These are phyloP conservation scores for Drosophila hamatofila DNA, from an alignment of 2,888 invertebrate genomes.

Conservation along the genomic window DNA sequence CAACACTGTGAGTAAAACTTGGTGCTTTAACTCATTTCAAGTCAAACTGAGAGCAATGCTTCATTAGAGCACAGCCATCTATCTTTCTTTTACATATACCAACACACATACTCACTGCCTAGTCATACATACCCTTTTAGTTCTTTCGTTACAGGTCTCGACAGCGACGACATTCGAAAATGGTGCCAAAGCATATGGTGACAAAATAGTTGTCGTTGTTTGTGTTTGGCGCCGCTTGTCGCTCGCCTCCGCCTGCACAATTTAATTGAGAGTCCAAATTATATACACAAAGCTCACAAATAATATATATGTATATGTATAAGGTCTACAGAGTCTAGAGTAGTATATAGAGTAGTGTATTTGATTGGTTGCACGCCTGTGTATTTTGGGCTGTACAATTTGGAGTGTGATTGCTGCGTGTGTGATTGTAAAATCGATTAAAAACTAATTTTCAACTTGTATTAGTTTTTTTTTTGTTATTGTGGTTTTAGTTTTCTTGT, in stretches of 20 bases:
- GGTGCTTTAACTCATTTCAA: not conserved
- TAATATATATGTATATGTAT: slow-evolving; percentile 1
- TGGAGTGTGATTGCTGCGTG: slow-evolving; percentile 47
- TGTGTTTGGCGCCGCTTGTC: slow-evolving; percentile 58
- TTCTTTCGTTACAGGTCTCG: slow-evolving; percentile 16
- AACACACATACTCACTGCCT: not conserved
- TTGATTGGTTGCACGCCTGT: slow-evolving; percentile 15
- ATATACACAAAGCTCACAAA: slow-evolving; percentile 39
- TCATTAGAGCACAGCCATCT: not conserved
- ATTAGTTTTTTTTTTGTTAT: not conserved
- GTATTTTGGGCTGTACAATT: slow-evolving; percentile 47
- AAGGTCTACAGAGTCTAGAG: not conserved
- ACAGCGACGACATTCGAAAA: slow-evolving; percentile 47
- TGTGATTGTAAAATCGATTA: slow-evolving; percentile 83
- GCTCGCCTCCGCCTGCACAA: slow-evolving; percentile 68
- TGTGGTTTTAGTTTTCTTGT: no score
- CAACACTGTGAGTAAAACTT: not conserved
- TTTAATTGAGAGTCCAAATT: slow-evolving; percentile 79
- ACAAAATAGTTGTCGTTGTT: slow-evolving; percentile 66
- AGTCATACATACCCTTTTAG: not conserved
- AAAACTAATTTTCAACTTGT: slow-evolving; percentile 75
- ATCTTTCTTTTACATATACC: no score
- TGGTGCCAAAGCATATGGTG: slow-evolving; percentile 77
- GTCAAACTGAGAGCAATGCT: not conserved
- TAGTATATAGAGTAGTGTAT: slow-evolving; percentile 16